Evolutionary conservation across 2,113 vertebrate species (phyloP), one percentile per base, ranked within the genome.

Genomic region (Naja naja): DNA sequence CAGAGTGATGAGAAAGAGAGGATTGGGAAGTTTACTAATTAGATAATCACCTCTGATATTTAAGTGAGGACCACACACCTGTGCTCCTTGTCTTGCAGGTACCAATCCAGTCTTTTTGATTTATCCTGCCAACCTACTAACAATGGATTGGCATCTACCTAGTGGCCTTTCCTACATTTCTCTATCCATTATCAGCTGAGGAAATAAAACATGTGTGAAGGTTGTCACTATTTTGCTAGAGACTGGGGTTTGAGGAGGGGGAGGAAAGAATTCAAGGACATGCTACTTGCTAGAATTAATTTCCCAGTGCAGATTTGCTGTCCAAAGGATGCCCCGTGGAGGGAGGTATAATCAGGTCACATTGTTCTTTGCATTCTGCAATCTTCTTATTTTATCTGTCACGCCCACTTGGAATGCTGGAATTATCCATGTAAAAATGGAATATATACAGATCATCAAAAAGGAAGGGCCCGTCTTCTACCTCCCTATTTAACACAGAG

Each of bases 271-370:
- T 14, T 47, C 89, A 90, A 56, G 90, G 52, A 43, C 34, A 22
- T 43, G 74, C n/a, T 58, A n/a, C 27, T 34, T 90, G 55, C 60
- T 85, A 23, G 92, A 93, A 90, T 34, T 87, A 43, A 93, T 93
- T 93, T 93, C 89, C 54, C 60, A 81, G 18, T 81, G 74, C 74
- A 81, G 74, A 10, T 43, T 9, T 43, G 18, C 74, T 81, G 74
- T 81, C 18, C 34, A 43, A 81, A 34, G 74, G 74, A 20, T 81
- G 74, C 18, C 74, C 34, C 18, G 0, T 81, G 45, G 43, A 30
- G 23, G 45, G 18, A 91, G 30, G 87, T 12, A 87, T 64, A 49
- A 64, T 87, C 49, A 87, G 87, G 45, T 22, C 11, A 87, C 55
- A 30, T 52, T 89, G 88, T 86, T 93, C 88, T 87, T 69, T 54